Conservation (phyloP, 2,888 invertebrate species). For the Macrophya alboannulata region DNA sequence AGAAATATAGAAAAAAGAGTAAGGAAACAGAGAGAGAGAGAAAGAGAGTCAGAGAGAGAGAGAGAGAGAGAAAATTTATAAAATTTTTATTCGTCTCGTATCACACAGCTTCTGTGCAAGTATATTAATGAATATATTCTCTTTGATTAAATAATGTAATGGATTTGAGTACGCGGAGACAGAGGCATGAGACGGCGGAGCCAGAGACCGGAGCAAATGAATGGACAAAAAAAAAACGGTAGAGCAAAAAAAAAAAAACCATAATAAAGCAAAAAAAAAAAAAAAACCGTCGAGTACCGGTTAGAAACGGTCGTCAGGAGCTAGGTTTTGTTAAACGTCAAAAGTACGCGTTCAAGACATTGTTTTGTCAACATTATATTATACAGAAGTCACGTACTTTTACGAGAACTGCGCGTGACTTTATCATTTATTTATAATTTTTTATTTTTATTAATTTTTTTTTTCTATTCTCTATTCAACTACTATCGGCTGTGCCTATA, state of each 20-base stretch:
- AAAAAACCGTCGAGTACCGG: neutral
- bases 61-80: neutral
- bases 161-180: neutral
- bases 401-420: slow-evolving; percentile 20
- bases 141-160: neutral
- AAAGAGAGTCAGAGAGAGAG: neutral
- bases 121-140: neutral
- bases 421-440: neutral
- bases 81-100: neutral
- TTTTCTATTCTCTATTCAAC: no score
- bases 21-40: neutral
- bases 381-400: slow-evolving; percentile 30
- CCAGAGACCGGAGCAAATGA: neutral
- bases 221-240: neutral
- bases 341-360: neutral
- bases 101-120: neutral
- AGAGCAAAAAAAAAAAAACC: neutral
- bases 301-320: slow-evolving; percentile 23
- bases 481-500: no score
- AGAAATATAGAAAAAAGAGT: neutral
- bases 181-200: neutral
- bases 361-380: slow-evolving; percentile 16
- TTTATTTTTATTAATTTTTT: neutral
- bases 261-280: neutral
- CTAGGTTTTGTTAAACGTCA: neutral